Percentiles rank a stretch among this genome's conserved stretches.
These are phyloP conservation scores for Parthenolecanium corni DNA, from an alignment of 2,888 invertebrate genomes.

Conservation along the genomic window DNA sequence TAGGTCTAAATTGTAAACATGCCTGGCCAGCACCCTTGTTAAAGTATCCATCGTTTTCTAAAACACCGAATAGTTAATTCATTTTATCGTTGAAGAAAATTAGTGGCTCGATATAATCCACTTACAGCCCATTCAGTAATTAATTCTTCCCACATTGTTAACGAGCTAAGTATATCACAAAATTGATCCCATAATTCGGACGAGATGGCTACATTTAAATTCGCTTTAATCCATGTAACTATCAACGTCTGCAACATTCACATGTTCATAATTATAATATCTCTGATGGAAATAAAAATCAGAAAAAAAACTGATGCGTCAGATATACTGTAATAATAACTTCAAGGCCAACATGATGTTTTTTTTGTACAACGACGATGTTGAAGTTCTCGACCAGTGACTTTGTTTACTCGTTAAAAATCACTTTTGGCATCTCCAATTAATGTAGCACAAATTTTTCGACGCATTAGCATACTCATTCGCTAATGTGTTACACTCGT, in stretches of 20 bases:
- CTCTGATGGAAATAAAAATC: neutral
- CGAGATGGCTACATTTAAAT: slow-evolving; percentile 82
- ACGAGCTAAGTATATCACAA: slow-evolving; percentile 68
- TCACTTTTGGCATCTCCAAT: too few relatives aligned
- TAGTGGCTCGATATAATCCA: slow-evolving; percentile 32
- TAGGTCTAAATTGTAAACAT: slow-evolving; percentile 88
- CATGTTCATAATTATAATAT: too few relatives aligned
- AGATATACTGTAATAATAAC: neutral
- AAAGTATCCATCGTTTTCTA: slow-evolving; percentile 94
- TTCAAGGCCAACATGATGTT: too few relatives aligned
- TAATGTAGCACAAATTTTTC: neutral
- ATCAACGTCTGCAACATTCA: slow-evolving; percentile 72
- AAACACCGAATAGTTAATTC: neutral
- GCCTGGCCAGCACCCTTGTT: slow-evolving; percentile 84
- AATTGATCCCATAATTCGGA: slow-evolving; percentile 89
- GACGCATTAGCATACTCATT: neutral
- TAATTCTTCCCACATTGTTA: slow-evolving; percentile 88
- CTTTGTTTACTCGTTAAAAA: too few relatives aligned
- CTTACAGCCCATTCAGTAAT: slow-evolving; percentile 91
- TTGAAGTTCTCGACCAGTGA: too few relatives aligned
- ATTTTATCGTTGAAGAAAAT: neutral
- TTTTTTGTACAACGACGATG: too few relatives aligned
- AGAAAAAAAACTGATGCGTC: neutral
- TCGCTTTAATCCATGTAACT: slow-evolving; percentile 96
- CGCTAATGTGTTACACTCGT: neutral